Conservation (phyloP, 2,113 vertebrate genomes). For the Turdus rufiventris region DNA sequence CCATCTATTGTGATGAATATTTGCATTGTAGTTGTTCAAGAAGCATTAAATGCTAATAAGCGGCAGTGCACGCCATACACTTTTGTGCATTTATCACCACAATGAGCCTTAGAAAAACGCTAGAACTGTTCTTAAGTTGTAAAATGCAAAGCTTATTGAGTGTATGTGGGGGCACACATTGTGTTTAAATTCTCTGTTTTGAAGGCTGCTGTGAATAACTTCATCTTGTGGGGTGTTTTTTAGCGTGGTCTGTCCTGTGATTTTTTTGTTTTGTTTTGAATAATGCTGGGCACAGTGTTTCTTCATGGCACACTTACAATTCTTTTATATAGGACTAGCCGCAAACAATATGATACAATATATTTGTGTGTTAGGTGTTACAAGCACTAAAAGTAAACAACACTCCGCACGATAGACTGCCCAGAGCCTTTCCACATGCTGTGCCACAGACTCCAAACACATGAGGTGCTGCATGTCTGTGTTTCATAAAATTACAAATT, state of each 20-base stretch:
- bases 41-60: constrained; percentile 55
- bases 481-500: background rate
- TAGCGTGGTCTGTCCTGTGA: background rate
- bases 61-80: background rate
- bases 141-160: background rate
- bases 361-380: background rate
- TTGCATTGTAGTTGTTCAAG: constrained; percentile 65
- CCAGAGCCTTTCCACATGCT: background rate
- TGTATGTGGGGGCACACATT: background rate
- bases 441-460: background rate
- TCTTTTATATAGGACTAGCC: background rate
- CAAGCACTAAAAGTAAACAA: background rate
- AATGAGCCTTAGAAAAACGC: constrained; percentile 32
- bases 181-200: background rate
- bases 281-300: background rate
- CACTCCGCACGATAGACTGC: too few species aligned
- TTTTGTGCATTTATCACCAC: constrained; percentile 35
- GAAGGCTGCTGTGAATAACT: background rate
- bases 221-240: background rate
- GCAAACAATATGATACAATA: background rate
- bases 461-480: background rate
- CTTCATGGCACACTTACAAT: background rate
- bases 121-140: background rate
- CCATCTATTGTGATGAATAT: constrained; percentile 51
- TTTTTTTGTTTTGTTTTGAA: background rate